Conservation (phyloP, 2,797 vertebrate genomes). For the Fringilla coelebs region DNA sequence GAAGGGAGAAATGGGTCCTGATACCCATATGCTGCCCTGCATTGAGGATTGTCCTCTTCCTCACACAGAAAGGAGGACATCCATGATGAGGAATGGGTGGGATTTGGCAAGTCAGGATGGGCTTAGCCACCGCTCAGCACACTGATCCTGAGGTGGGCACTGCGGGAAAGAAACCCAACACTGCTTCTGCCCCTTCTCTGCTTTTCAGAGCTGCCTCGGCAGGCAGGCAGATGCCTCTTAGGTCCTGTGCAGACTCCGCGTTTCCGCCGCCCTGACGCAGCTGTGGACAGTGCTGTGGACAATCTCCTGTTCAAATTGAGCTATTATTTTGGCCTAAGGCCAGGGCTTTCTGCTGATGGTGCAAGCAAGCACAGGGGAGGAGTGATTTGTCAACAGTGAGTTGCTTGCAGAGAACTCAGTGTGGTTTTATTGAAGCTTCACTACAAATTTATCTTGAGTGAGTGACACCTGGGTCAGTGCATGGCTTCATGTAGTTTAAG, state of each 20-base stretch:
- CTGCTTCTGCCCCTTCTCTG: not conserved
- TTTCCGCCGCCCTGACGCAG: accelerated
- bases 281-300: not conserved
- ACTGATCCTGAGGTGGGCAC: not conserved
- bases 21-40: not conserved
- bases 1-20: not conserved
- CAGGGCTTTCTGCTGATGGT: not conserved
- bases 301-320: not conserved
- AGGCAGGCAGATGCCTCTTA: not conserved
- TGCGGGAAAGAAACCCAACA: accelerated
- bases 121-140: not conserved
- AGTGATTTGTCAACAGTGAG: not conserved
- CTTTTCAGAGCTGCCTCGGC: not conserved
- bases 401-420: not conserved
- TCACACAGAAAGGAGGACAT: not conserved
- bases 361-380: not conserved
- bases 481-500: not conserved
- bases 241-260: accelerated
- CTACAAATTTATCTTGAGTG: not conserved
- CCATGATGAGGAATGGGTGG: not conserved
- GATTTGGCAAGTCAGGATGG: not conserved
- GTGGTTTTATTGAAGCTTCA: not conserved
- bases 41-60: not conserved
- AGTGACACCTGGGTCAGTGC: not conserved
- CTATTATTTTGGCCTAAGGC: not conserved